Base-by-base conservation (phyloP, 2,797 vertebrate species). In the Antennarius maculatus region DNA sequence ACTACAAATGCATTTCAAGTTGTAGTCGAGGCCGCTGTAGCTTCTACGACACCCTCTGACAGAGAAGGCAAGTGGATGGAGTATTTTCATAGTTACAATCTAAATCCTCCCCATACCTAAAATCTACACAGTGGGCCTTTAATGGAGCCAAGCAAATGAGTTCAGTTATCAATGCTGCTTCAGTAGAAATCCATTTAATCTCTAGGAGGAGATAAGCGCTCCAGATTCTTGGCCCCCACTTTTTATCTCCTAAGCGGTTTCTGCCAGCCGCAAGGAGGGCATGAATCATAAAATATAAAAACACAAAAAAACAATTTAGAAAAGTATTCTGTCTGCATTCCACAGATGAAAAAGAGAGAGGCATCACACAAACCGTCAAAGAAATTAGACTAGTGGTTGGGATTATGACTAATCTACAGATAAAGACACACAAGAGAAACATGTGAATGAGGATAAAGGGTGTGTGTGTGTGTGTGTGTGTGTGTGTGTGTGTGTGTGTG, bases 241-340 rank as follows among this genome's bases (percentile, higher is more conserved):
- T 57, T 39, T 34, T 17, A 73, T 54, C 61, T 29, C 53, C 53
- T 15, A 29, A 63, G 39, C 16, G 13, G 45, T 54, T 66, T 69
- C 50, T 45, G 51, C 50, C 54, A 45, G 39, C 64, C 66, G 57
- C 52, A 50, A 54, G 60, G 60, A 54, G 23, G 42, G 23, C n/a
- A 72, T 68, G 45, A 73, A 63, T 74, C 37, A 56, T 69, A 62
- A 7, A 59, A 37, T n/a, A 5, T 55, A 62, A 46, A 76, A 55
- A 1, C 12, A 55, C 45, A 48, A 8, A 18, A 18, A 51, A 56
- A 78, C 74, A 54, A 73, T 79, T 75, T 71, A 49, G 17, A 80
- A 69, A 68, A 79, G 65, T 6, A 77, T 74, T 55, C 57, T 43
- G 46, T 77, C 66, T 69, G 65, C 56, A 66, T 71, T 78, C 67